Conservation (phyloP, 2,113 vertebrate genomes). For the Rhinoderma darwinii region DNA sequence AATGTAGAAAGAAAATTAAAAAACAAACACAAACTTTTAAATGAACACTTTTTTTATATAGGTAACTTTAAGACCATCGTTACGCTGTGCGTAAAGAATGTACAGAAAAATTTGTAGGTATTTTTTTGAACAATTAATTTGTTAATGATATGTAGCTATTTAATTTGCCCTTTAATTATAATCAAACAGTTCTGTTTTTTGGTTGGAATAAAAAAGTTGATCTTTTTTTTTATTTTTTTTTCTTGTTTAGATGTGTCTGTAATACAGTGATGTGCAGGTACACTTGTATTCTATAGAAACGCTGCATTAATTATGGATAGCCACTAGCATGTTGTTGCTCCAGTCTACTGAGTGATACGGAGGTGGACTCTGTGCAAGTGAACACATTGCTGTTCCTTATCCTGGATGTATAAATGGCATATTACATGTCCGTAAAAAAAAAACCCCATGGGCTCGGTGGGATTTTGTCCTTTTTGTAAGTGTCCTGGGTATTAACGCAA, state of each 20-base stretch:
- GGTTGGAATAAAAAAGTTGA: slow-evolving; percentile 93
- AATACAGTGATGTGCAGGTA: slow-evolving; percentile 91
- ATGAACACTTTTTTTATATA: slow-evolving; percentile 90
- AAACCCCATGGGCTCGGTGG: not conserved
- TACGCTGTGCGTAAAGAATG: slow-evolving; percentile 99
- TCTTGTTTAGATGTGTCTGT: slow-evolving; percentile 84
- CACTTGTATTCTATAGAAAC: slow-evolving; percentile 91
- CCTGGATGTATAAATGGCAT: not conserved
- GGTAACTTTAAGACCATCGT: slow-evolving; percentile 99
- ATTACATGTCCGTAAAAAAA: not conserved
- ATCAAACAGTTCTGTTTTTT: slow-evolving; percentile 82
- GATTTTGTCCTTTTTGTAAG: not conserved
- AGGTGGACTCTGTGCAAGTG: slow-evolving; percentile 72
- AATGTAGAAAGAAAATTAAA: slow-evolving; percentile 83
- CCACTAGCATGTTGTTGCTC: slow-evolving; percentile 88
- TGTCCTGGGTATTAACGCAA: slow-evolving; percentile 30
- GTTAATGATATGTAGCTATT: slow-evolving; percentile 99
- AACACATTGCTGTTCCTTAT: slow-evolving; percentile 61
- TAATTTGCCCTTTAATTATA: slow-evolving; percentile 96
- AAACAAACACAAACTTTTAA: slow-evolving; percentile 67
- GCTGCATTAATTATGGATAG: slow-evolving; percentile 84
- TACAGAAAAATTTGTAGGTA: slow-evolving; percentile 99
- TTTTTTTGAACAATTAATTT: slow-evolving; percentile 99
- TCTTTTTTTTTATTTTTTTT: slow-evolving; percentile 80
- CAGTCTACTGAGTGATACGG: slow-evolving; percentile 81